Base-by-base conservation (phyloP, 2,797 vertebrate species). In the Champsocephalus esox region DNA sequence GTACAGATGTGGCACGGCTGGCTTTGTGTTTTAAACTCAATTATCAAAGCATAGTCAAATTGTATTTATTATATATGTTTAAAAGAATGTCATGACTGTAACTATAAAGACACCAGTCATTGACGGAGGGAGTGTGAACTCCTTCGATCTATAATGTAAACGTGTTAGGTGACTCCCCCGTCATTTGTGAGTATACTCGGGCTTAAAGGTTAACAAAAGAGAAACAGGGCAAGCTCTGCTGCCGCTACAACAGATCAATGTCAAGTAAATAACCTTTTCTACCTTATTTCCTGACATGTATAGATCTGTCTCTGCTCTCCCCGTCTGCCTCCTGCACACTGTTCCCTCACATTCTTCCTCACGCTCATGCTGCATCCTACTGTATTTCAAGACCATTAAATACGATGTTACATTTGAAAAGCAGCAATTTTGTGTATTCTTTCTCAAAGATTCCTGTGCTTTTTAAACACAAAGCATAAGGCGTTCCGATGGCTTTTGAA, bases 191-290 rank as follows among this genome's bases (percentile, higher is more conserved):
- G 97, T 96, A 96, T 92, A 96, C 96, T 97, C 93, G 87, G 95
- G 96, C 96, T 97, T 97, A 99, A 97, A 99, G 98, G 98, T 98
- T 99, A 99, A 99, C 97, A 98, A 97, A 99, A 99, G 97, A 98
- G 96, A 98, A 97, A 96, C 96, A 97, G 97, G 95, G 93, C 94
- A 93, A 95, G 96, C 96, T 97, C 96, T 91, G 94, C 88, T 91
- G 93, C 89, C 83, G 95, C 94, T 94, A 96, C 96, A 95, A 94
- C 93, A 86, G 97, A 99, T 99, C 98, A 99, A 99, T 99, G 97
- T 96, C 95, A 97, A 98, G 96, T 98, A 99, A 99, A 99, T 99
- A 99, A 99, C 97, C 97, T 98, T 98, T 97, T 97, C 97, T 97
- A 96, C 96, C 96, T 98, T 99, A 99, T 99, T 99, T 98, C 97